phyloP scores from a whole-genome alignment of 2,113 vertebrate genomes.

The Albula glossodonta region DNA sequence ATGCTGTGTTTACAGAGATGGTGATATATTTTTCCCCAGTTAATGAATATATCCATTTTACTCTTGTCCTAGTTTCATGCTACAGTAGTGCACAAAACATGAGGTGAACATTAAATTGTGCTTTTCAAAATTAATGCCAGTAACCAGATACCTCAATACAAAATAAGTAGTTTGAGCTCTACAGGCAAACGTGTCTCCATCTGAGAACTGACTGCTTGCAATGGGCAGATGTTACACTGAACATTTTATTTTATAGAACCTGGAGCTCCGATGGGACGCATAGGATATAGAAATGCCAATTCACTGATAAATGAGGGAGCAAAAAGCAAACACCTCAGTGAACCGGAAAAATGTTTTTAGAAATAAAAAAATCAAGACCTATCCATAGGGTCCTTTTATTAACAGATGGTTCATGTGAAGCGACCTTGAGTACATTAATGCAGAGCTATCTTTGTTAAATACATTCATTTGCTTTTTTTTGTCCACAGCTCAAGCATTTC shows the following conservation, averaged over 20 bases:
- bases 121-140: background rate
- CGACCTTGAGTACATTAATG: conserved; percentile 40
- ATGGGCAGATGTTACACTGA: too few relatives aligned
- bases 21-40: background rate
- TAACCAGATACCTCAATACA: background rate
- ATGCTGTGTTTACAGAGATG: conserved; percentile 15
- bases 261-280: background rate
- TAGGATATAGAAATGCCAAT: background rate
- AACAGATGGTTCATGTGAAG: conserved; percentile 43
- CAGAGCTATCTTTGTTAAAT: conserved; percentile 40
- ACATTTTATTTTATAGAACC: background rate
- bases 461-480: conserved; percentile 36
- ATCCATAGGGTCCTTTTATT: conserved; percentile 36
- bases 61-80: background rate
- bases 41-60: conserved; percentile 15
- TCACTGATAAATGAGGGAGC: background rate
- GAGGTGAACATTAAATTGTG: background rate
- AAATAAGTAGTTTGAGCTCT: too few relatives aligned
- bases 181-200: too few relatives aligned
- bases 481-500: conserved; percentile 12
- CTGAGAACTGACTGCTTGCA: background rate
- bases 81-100: background rate
- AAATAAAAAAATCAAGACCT: background rate
- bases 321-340: background rate
- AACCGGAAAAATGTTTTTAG: too few relatives aligned